Base-by-base conservation (phyloP, 2,888 invertebrate species). In the Stegophylla sp. region DNA sequence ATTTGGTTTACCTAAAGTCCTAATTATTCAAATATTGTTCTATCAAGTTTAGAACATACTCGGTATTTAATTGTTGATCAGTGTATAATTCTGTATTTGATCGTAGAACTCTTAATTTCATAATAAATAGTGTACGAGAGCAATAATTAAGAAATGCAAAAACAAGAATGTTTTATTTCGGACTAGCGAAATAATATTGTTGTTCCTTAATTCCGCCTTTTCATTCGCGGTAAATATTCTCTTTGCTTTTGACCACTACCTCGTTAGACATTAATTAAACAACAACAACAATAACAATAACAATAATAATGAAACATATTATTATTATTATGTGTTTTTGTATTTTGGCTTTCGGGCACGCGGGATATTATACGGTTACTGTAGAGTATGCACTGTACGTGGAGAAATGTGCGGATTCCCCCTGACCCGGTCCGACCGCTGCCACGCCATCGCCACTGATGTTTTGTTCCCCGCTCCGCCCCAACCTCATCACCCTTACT, bases 321-420 rank as follows among this genome's bases (percentile, higher is more conserved):
- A 23, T 56, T 12, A 3, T 41, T 64, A 20, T 34, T 71, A 56
- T 69, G 48, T 63, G 34, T 48, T 51, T 20, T 76, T 15, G n/a
- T 17, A 17, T 53, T n/a, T 53, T 20, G 51, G 51, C 61, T 71
- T 79, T 69, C 56, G 51, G n/a, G 23, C 51, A 48, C 26, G 61
- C 67, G 69, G 71, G 61, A 51, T 71, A 71, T 79, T 79, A 61
- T 71, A 51, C 48, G 48, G 79, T 71, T 71, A 71, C 79, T 34
- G 79, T 71, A 48, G 71, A 69, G 79, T 51, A 69, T 17, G 51
- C 79, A 79, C 79, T 79, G 79, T 79, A 79, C 79, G 79, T 28
- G 79, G 79, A 71, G 79, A 79, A 79, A 79, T 79, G 79, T 79
- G 79, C 79, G 79, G 79, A 79, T 79, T 79, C 71, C 79, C 71